Base-by-base conservation (phyloP, 2,888 invertebrate species). In the Drosophila robusta region DNA sequence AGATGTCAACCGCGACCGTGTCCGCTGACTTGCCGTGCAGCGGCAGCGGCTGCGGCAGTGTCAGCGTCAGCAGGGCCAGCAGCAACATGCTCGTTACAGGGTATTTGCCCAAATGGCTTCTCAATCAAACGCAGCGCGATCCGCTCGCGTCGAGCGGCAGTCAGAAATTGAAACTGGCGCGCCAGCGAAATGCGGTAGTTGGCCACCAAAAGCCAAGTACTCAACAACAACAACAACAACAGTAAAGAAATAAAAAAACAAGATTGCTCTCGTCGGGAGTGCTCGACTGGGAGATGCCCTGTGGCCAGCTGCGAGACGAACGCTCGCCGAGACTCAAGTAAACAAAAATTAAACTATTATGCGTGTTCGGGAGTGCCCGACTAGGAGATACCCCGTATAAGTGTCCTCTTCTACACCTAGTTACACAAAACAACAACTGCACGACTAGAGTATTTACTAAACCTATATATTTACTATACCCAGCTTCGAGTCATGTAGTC, bases 151-250 rank as follows among this genome's bases (percentile, higher is more conserved):
- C 77, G 69, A 88, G 65, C 18, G 64, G 55, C 72, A 63, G 71
- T 80, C 84, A 70, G 75, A 86, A 80, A 85, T 86, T 85, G 67
- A 87, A 78, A 80, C 77, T 72, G 74, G 62, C 44, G 54, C 51
- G 63, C 50, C 41, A 81, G 75, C 82, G 75, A 83, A 85, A 87
- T 81, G 82, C 87, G 87, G 82, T 82, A 87, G 87, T 80, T 68
- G 76, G 71, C 67, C 62, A 49, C 14, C 29, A 49, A 61, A 54
- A 49, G 46, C 54, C 54, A 69, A 83, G 79, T 76, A 73, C 44
- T 46, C 60, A 52, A 38, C 55, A 69, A 11, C 11, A 29, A 39
- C 22, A 61, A 24, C 38, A 38, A 14, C 16, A 29, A 57, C 7
- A 57, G 4, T 3, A 12, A 34, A 12, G 12, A 11, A 34, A 34